These are phyloP conservation scores for Acrossocheilus wenchowensis DNA, from an alignment of 2,797 vertebrate genomes.

Conservation along the genomic window DNA sequence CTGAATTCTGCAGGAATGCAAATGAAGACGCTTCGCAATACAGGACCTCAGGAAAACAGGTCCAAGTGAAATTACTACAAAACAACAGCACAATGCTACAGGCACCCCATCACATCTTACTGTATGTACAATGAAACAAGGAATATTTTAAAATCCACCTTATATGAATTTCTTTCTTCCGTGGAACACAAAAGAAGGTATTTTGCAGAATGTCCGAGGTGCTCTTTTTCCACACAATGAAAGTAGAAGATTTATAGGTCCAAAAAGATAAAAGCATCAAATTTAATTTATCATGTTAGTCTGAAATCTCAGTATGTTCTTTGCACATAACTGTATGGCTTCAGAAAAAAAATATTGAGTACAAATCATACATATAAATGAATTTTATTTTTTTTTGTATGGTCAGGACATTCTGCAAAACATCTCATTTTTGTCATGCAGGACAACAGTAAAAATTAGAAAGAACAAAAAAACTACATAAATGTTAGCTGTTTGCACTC, in stretches of 20 bases:
- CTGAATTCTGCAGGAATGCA: constrained; percentile 43
- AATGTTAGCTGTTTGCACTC: neutral
- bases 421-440: neutral
- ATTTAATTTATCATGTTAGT: neutral
- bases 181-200: neutral
- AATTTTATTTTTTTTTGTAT: neutral
- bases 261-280: neutral
- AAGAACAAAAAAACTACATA: neutral
- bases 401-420: neutral
- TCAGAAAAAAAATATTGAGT: neutral
- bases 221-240: neutral
- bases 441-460: neutral
- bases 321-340: neutral
- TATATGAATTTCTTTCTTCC: neutral
- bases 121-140: constrained; percentile 25
- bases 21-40: constrained; percentile 11
- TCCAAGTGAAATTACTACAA: constrained; percentile 9
- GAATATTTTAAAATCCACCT: neutral
- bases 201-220: neutral
- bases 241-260: neutral
- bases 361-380: neutral
- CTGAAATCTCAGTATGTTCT: neutral
- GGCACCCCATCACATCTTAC: constrained; percentile 15
- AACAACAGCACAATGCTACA: constrained; percentile 8
- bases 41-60: constrained; percentile 20